phyloP scores from a whole-genome alignment of 1,140 invertebrate species.

The Ptiloglossa arizonensis region DNA sequence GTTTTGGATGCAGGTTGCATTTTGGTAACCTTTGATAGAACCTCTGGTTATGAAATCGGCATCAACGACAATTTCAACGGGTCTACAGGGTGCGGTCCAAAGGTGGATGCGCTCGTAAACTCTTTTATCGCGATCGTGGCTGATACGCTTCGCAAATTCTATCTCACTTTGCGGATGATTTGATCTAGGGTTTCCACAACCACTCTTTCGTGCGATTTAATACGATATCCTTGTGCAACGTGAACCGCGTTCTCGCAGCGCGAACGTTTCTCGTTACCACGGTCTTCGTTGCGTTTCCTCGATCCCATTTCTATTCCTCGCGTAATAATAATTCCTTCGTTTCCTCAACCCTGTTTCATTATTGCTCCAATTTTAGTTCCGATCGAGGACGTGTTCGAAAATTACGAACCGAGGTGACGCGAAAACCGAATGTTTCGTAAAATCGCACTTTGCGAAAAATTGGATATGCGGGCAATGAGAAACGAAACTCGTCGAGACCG shows the following conservation, averaged over 20 bases:
- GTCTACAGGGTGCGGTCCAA: constrained; percentile 19
- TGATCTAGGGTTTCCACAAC: constrained; percentile 21
- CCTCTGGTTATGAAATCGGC: constrained; percentile 49
- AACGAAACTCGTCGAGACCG: too few relatives aligned
- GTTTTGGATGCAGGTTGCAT: neutral
- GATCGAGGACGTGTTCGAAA: too few relatives aligned
- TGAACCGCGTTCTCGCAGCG: neutral
- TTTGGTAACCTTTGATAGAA: neutral
- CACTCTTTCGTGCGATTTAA: constrained; percentile 2
- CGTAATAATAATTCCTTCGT: too few relatives aligned
- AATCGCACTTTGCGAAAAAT: too few relatives aligned
- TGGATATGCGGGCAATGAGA: too few relatives aligned
- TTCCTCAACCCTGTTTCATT: too few relatives aligned
- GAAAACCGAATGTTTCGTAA: too few relatives aligned
- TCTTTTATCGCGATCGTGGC: constrained; percentile 62
- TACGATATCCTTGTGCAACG: constrained; percentile 9
- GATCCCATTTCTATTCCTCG: too few relatives aligned
- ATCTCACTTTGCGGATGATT: constrained; percentile 43
- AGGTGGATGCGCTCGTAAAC: constrained; percentile 58
- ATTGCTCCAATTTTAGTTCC: too few relatives aligned
- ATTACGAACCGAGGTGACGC: too few relatives aligned
- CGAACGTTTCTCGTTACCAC: too few relatives aligned
- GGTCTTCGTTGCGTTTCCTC: too few relatives aligned
- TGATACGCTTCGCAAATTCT: constrained; percentile 50
- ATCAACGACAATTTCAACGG: constrained; percentile 43